Percentiles rank a stretch among this genome's conserved stretches.
Evolutionary conservation across 2,888 invertebrate species (phyloP).

Genomic region (Cheilosia grossa): DNA sequence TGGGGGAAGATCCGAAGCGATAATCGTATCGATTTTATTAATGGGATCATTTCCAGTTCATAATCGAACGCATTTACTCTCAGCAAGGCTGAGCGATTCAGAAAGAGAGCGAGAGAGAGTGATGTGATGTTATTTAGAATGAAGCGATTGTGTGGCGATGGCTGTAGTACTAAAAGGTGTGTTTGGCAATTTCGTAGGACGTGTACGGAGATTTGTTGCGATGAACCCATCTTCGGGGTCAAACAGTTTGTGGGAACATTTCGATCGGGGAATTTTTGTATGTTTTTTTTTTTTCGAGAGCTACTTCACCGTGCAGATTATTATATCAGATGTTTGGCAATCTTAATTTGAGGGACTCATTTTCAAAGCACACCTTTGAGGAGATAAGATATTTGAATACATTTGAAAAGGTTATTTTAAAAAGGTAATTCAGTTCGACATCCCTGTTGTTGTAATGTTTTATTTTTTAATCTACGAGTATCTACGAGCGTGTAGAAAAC

Average conservation of each 20-base stretch:
- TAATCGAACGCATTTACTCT: conserved; percentile 70
- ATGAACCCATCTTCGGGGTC: not conserved
- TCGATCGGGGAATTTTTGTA: not conserved
- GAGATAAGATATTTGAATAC: no score
- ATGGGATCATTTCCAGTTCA: conserved; percentile 70
- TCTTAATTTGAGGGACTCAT: no score
- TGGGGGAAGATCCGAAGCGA: conserved; percentile 44
- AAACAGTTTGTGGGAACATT: conserved; percentile 6
- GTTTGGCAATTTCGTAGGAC: conserved; percentile 42
- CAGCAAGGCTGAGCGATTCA: conserved; percentile 7
- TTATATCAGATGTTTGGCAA: no score
- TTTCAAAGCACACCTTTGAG: no score
- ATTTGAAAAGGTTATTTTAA: no score
- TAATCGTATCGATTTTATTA: conserved; percentile 73
- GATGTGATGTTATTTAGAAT: conserved; percentile 5
- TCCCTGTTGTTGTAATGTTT: no score
- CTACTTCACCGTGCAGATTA: no score
- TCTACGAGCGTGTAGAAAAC: no score
- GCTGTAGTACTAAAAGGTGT: conserved; percentile 36
- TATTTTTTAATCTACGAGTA: no score
- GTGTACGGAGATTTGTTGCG: conserved; percentile 16
- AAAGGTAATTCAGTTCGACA: no score
- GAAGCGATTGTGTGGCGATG: conserved; percentile 8
- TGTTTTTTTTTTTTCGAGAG: no score
- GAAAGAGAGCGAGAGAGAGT: not conserved